These are phyloP conservation scores for Drosophila borealis DNA, from an alignment of 2,888 invertebrate genomes.

Conservation along the genomic window DNA sequence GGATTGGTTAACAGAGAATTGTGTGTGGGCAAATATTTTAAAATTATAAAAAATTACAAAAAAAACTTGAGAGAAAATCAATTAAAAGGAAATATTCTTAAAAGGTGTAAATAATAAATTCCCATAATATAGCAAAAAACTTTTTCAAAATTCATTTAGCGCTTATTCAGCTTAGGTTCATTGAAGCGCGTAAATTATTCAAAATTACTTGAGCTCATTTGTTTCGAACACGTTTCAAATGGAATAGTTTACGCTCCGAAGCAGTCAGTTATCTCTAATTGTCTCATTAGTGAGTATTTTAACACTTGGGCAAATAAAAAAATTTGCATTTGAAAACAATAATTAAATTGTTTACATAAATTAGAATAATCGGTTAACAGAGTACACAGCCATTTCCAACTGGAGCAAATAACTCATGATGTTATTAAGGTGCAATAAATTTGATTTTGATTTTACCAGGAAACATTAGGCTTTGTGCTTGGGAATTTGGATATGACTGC, in stretches of 20 bases:
- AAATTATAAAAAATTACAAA: not conserved
- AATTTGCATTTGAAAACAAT: not conserved
- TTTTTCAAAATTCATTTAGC: not conserved
- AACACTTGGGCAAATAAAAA: not conserved
- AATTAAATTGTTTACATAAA: not conserved
- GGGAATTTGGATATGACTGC: no score
- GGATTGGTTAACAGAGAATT: not conserved
- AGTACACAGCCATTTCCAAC: not conserved
- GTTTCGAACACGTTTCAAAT: slow-evolving; percentile 18
- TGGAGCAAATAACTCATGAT: not conserved
- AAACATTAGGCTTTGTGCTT: not conserved
- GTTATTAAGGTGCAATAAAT: not conserved
- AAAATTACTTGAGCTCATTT: slow-evolving; percentile 2
- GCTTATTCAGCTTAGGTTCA: not conserved
- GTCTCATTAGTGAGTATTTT: slow-evolving; percentile 9
- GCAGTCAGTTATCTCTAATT: slow-evolving; percentile 1
- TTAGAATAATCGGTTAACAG: not conserved
- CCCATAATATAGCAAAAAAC: no score
- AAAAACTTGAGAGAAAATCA: no score
- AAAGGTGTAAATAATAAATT: not conserved
- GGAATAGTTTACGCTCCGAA: slow-evolving; percentile 5
- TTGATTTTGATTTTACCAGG: not conserved
- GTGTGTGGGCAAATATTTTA: not conserved
- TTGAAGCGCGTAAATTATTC: slow-evolving; percentile 4
- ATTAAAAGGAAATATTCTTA: not conserved